These are phyloP conservation scores for Hypomecis punctinalis DNA, from an alignment of 2,888 invertebrate species.

Conservation along the genomic window DNA sequence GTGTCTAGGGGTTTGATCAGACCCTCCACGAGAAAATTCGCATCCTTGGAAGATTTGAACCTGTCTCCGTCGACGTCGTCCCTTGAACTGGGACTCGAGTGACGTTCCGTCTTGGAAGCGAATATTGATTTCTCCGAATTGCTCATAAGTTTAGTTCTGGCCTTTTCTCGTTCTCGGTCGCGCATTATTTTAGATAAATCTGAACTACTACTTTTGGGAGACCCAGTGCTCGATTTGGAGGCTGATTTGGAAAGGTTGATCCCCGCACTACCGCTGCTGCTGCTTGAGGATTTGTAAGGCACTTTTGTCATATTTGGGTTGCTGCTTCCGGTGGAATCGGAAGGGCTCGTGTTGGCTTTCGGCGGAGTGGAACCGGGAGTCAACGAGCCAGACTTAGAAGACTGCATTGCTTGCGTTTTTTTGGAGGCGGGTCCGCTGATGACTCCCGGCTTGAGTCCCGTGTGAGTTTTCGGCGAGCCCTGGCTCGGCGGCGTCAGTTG, in stretches of 20 bases:
- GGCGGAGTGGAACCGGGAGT: conserved; percentile 76
- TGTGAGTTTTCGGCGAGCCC: conserved; percentile 91
- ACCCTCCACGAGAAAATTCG: conserved; percentile 89
- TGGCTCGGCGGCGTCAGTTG: conserved; percentile 82
- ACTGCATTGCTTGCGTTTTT: conserved; percentile 88
- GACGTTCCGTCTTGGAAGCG: conserved; percentile 86
- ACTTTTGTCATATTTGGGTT: conserved; percentile 70
- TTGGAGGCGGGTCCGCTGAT: conserved; percentile 94
- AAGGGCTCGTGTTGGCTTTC: conserved; percentile 73
- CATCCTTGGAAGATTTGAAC: conserved; percentile 87
- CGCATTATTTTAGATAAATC: conserved; percentile 85
- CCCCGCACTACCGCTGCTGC: conserved; percentile 69
- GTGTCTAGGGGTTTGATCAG: conserved; percentile 91
- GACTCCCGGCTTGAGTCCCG: conserved; percentile 93
- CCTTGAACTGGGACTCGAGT: conserved; percentile 87
- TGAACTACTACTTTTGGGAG: conserved; percentile 85
- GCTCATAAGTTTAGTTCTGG: conserved; percentile 85
- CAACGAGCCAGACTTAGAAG: conserved; percentile 72
- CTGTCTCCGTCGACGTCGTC: conserved; percentile 88
- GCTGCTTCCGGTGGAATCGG: conserved; percentile 65
- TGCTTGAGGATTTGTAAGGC: conserved; percentile 79
- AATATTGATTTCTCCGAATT: conserved; percentile 88
- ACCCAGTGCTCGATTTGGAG: conserved; percentile 83
- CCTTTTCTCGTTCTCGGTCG: conserved; percentile 86
- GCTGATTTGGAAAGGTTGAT: conserved; percentile 78